Evolutionary conservation across 1,140 invertebrate species (phyloP), one percentile per base, ranked within the genome.

Genomic region (Nephila pilipes): DNA sequence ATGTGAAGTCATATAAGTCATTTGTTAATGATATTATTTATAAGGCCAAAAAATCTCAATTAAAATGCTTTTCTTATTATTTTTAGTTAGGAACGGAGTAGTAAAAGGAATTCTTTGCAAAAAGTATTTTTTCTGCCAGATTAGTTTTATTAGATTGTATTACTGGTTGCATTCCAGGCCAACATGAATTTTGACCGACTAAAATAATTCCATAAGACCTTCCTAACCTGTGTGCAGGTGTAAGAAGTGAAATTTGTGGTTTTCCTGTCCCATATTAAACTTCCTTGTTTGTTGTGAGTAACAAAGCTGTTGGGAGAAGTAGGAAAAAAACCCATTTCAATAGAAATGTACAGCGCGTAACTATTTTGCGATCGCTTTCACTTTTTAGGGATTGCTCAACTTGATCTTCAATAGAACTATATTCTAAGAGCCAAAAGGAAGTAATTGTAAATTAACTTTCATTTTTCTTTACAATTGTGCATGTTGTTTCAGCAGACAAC

Each of bases 191-290:
- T 60, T n/a, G 58, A 87, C 55, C 16, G 25, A 20, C 22, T 87
- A 29, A n/a, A 36, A 63, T 16, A 63, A 14, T 32, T 87, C 12
- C 16, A 22, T 20, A 22, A 87, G 85, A 60, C 57, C 29, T 36
- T 87, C 29, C 6, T 22, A 87, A 36, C 80, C 69, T 75, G 32
- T 20, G 46, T 36, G 57, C 85, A 87, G 85, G 85, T 87, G 85
- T 29, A 87, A 60, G 29, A 69, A 69, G n/a, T 14, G 60, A 75
- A 63, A 32, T 75, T 65, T 88, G 87, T 55, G 87, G 54, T 54
- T 91, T 91, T 91, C 89, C 89, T 91, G 89, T 91, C 32, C 89
- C 25, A 91, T 54, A 91, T 91, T 65, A 29, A 60, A 83, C 79
- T 91, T 91, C 89, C 89, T 83, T 32, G n/a, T 91, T 91, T 83